phyloP scores from a whole-genome alignment of 2,888 invertebrate genomes.

The Noctua janthina region DNA sequence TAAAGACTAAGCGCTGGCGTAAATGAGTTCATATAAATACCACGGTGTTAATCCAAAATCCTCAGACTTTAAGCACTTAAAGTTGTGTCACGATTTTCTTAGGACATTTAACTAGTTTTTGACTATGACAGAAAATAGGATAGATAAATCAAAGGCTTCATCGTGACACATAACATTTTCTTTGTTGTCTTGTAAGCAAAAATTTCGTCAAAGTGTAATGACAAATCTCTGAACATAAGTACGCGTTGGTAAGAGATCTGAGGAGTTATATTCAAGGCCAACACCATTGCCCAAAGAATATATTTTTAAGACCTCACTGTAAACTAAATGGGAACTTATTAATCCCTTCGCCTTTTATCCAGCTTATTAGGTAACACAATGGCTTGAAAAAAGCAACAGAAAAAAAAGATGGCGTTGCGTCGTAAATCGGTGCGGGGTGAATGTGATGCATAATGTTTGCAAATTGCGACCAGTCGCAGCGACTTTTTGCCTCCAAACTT shows the following conservation, averaged over 20 bases:
- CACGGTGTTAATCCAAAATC: not conserved
- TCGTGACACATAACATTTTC: not conserved
- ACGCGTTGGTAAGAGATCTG: conserved; percentile 5
- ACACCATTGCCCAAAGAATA: conserved; percentile 13
- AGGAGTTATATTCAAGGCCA: conserved; percentile 25
- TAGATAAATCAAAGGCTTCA: not conserved
- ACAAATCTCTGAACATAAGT: not conserved
- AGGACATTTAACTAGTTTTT: not conserved
- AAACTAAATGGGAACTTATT: conserved; percentile 58
- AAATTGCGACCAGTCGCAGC: conserved; percentile 76
- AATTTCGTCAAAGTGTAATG: conserved; percentile 14
- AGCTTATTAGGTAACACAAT: conserved; percentile 71
- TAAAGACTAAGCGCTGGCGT: not conserved
- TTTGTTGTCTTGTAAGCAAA: not conserved
- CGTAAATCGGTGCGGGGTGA: conserved; percentile 70
- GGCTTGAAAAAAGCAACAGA: conserved; percentile 56
- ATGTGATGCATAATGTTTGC: conserved; percentile 78
- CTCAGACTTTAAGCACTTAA: not conserved
- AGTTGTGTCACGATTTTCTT: not conserved
- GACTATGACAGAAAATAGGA: no score
- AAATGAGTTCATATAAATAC: not conserved
- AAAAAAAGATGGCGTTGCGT: conserved; percentile 50
- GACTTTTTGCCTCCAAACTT: conserved; percentile 76
- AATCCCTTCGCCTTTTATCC: conserved; percentile 55
- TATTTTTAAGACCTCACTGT: conserved; percentile 49